These are phyloP conservation scores for Mactromeris polynyma DNA, from an alignment of 2,888 invertebrate genomes.

Conservation along the genomic window DNA sequence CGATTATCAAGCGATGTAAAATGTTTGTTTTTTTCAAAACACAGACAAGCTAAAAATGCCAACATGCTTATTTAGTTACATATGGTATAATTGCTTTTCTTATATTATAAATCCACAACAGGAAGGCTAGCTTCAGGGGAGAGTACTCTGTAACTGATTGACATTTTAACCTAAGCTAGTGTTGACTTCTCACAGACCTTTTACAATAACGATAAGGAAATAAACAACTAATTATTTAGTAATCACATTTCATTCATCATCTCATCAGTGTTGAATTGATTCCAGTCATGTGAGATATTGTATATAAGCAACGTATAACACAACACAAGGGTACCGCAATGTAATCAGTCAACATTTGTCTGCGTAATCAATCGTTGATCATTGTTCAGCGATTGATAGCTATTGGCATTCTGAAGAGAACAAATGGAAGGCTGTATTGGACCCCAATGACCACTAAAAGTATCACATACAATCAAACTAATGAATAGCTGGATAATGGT, in stretches of 20 bases:
- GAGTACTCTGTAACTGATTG: too few relatives aligned
- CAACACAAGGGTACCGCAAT: not conserved
- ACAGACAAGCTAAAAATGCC: too few relatives aligned
- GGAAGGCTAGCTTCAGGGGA: too few relatives aligned
- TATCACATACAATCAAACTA: not conserved
- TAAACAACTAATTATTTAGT: not conserved
- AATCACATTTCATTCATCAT: not conserved
- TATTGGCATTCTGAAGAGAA: not conserved
- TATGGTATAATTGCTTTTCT: too few relatives aligned
- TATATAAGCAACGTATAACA: not conserved
- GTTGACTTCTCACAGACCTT: too few relatives aligned
- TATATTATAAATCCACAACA: too few relatives aligned
- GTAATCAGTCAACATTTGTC: not conserved
- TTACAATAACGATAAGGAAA: not conserved
- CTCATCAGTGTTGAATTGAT: not conserved
- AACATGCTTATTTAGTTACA: too few relatives aligned
- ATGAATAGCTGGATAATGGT: not conserved
- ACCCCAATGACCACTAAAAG: not conserved
- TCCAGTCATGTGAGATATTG: not conserved
- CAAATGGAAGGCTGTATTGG: not conserved
- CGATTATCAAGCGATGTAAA: too few relatives aligned
- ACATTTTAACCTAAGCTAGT: too few relatives aligned
- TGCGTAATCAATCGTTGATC: not conserved
- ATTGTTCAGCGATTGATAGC: not conserved
- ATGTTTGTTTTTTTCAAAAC: too few relatives aligned